phyloP scores from a whole-genome alignment of 2,113 vertebrate species.

The Syngnathus floridae region DNA sequence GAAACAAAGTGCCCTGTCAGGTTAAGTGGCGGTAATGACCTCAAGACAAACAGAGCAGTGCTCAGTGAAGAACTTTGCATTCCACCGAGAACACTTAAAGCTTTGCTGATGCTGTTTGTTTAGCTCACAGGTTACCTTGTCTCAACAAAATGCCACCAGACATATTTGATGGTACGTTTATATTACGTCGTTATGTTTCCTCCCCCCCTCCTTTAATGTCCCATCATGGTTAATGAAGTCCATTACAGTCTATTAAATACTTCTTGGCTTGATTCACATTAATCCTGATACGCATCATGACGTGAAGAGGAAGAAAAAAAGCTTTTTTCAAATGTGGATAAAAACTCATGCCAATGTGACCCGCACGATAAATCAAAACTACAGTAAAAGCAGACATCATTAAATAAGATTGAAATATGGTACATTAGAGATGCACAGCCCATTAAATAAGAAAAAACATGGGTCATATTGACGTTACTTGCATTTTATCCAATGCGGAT shows the following conservation, averaged over 20 bases:
- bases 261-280: neutral
- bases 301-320: neutral
- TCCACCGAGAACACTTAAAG: conserved; percentile 45
- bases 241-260: conserved; percentile 1
- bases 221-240: conserved; percentile 1
- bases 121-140: conserved; percentile 44
- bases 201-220: neutral
- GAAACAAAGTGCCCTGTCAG: conserved; percentile 53
- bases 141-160: conserved; percentile 33
- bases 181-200: neutral
- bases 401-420: neutral
- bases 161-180: conserved; percentile 14
- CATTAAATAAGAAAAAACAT: neutral
- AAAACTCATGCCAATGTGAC: neutral
- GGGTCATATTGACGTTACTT: neutral
- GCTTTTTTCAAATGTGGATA: neutral
- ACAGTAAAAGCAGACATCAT: neutral
- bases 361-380: neutral
- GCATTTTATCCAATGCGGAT: neutral
- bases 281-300: neutral
- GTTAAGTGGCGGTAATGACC: conserved; percentile 61
- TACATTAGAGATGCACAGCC: neutral
- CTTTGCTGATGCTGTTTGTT: conserved; percentile 46
- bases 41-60: conserved; percentile 55
- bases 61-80: conserved; percentile 41